These are phyloP conservation scores for Thymelicus acteon DNA, from an alignment of 2,888 invertebrate genomes.

Conservation along the genomic window DNA sequence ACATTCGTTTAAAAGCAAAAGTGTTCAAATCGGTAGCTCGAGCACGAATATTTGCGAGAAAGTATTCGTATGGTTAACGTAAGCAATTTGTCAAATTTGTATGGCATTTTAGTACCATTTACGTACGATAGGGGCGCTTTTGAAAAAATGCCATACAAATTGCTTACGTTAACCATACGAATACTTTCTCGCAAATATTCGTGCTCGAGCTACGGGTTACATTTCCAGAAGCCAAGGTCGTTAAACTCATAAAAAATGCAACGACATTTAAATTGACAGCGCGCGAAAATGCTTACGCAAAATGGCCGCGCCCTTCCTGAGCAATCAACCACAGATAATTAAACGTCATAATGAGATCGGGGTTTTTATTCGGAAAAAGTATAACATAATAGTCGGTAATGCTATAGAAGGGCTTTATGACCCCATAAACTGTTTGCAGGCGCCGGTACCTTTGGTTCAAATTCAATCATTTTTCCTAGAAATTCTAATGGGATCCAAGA, in stretches of 20 bases:
- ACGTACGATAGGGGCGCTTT: too few relatives aligned
- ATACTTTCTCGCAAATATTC: too few relatives aligned
- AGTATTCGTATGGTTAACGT: too few relatives aligned
- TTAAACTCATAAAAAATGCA: conserved; percentile 17
- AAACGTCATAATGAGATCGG: conserved; percentile 38
- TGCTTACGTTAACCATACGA: too few relatives aligned
- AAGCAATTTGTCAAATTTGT: too few relatives aligned
- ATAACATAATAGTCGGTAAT: conserved; percentile 63
- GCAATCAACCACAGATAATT: conserved; percentile 38
- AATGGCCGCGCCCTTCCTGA: conserved; percentile 30
- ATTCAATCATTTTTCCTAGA: conserved; percentile 51
- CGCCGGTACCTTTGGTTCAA: conserved; percentile 49
- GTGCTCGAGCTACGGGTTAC: too few relatives aligned
- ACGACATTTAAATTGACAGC: conserved; percentile 34
- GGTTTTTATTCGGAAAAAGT: conserved; percentile 38
- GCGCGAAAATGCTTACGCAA: conserved; percentile 35
- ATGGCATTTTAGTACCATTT: too few relatives aligned
- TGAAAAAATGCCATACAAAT: too few relatives aligned
- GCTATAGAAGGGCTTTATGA: conserved; percentile 55
- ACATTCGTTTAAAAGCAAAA: too few relatives aligned
- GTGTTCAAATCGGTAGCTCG: neutral
- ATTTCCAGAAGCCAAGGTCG: conserved; percentile 15
- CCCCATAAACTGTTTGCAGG: conserved; percentile 50
- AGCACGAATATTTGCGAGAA: too few relatives aligned
- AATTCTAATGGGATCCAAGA: conserved; percentile 49